phyloP scores from a whole-genome alignment of 2,113 vertebrate genomes.

The Etheostoma cragini region DNA sequence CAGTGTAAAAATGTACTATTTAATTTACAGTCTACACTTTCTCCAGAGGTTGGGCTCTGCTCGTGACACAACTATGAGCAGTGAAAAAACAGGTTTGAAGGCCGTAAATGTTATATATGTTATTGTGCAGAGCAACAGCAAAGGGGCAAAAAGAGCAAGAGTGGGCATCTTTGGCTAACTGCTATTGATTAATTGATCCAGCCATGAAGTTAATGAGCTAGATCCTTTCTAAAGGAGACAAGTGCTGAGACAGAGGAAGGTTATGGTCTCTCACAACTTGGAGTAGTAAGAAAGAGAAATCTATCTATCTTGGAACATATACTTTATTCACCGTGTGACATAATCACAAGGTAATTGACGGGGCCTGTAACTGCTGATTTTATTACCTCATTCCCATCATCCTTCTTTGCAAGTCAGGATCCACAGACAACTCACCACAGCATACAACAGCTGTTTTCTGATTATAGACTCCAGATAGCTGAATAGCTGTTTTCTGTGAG shows the following conservation, averaged over 20 bases:
- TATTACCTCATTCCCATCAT: slow-evolving; percentile 45
- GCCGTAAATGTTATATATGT: slow-evolving; percentile 45
- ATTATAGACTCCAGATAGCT: slow-evolving; percentile 4
- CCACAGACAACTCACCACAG: background rate
- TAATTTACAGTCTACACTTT: slow-evolving; percentile 5
- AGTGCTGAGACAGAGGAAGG: slow-evolving; percentile 74
- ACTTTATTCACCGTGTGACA: slow-evolving; percentile 61
- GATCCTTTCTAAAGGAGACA: slow-evolving; percentile 78
- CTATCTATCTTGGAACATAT: slow-evolving; percentile 64
- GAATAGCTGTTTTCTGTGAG: background rate
- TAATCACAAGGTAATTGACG: slow-evolving; percentile 66
- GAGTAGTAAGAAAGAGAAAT: slow-evolving; percentile 53
- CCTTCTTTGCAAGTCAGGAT: slow-evolving; percentile 19
- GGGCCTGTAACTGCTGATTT: slow-evolving; percentile 52
- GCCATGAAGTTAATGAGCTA: slow-evolving; percentile 82
- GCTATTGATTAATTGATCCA: slow-evolving; percentile 84
- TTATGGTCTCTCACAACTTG: slow-evolving; percentile 72
- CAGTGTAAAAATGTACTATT: slow-evolving; percentile 10
- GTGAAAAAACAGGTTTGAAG: background rate
- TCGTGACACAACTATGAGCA: slow-evolving; percentile 14
- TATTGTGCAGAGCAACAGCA: slow-evolving; percentile 39
- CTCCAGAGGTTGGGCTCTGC: slow-evolving; percentile 8
- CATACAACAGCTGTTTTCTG: background rate
- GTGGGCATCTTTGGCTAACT: slow-evolving; percentile 79
- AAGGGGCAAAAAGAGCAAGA: slow-evolving; percentile 60